Evolutionary conservation across 2,797 vertebrate genomes (phyloP).

Genomic region (Xerus rutilus): DNA sequence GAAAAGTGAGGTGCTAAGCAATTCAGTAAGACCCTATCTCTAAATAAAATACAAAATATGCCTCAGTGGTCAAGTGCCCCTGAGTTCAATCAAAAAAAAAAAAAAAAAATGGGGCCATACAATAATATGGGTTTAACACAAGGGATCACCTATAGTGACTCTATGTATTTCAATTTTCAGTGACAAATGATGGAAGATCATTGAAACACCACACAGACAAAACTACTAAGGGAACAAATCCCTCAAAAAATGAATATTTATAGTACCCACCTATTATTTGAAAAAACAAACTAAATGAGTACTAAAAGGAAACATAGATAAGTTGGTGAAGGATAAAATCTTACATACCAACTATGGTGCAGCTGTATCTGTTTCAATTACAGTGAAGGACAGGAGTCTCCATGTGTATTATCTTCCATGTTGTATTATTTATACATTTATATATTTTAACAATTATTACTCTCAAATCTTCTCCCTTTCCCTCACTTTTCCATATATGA

Average conservation of each 20-base stretch:
- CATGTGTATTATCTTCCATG: neutral
- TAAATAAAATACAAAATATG: too few relatives aligned
- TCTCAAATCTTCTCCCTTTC: neutral
- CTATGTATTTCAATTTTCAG: neutral
- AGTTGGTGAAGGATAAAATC: constrained; percentile 37
- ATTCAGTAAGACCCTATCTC: too few relatives aligned
- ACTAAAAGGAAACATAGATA: neutral
- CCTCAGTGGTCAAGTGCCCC: too few relatives aligned
- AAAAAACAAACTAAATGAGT: neutral
- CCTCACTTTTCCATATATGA: neutral
- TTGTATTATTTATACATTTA: neutral
- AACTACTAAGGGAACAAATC: constrained; percentile 1
- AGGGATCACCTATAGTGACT: neutral
- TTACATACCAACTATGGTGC: neutral
- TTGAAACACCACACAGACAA: neutral
- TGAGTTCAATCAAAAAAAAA: too few relatives aligned
- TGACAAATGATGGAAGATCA: neutral
- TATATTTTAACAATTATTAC: neutral
- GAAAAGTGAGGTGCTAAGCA: too few relatives aligned
- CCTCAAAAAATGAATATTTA: neutral
- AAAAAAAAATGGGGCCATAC: neutral
- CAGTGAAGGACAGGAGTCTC: neutral
- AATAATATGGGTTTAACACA: neutral
- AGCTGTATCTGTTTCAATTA: neutral
- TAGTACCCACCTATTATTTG: neutral